Base-by-base conservation (phyloP, 2,888 invertebrate genomes). In the Abscondita cerata region DNA sequence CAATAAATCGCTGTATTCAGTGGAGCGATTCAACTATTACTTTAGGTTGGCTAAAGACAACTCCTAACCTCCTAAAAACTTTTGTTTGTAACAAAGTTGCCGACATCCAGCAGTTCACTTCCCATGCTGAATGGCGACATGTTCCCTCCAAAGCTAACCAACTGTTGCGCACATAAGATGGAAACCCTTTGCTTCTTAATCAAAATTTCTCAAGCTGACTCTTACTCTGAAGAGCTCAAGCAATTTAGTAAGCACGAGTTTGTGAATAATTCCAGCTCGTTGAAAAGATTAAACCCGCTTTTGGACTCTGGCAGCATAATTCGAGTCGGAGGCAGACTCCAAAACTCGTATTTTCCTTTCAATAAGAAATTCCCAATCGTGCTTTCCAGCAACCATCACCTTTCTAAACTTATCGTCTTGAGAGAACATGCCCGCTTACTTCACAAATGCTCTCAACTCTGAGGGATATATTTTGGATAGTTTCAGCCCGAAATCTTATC, bases 11-110 rank as follows among this genome's bases (percentile, higher is more conserved):
- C 31, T 38, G 57, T 15, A 67, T 20, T 51, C 67, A 59, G 8
- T 76, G 44, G 70, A 62, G 66, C 5, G 72, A 73, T 52, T 71
- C 69, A 2, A 68, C 67, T 5, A 71, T 72, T 20, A 69, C 66
- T 0, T 44, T 73, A 34, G 55, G 62, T 4, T 73, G 73, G 73
- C 34, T 72, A 15, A 61, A 54, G 20, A 16, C 55, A 5, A 8
- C 13, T n/a, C 59, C 68, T 18, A 31, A 50, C 8, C 34, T 55
- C 12, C 72, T 70, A 67, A 68, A 69, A 46, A 70, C 69, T 0
- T 74, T 73, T 48, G 70, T 73, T 1, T 57, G 59, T 6, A 68
- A 73, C 59, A 41, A 70, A 8, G 66, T 73, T 2, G n/a, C 62
- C 13, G 63, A 66, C 54, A 74, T 73, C 38, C 68, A 71, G 15